Conservation (phyloP, 64 coral and sea anemone species). For the Actinia tenebrosa region DNA sequence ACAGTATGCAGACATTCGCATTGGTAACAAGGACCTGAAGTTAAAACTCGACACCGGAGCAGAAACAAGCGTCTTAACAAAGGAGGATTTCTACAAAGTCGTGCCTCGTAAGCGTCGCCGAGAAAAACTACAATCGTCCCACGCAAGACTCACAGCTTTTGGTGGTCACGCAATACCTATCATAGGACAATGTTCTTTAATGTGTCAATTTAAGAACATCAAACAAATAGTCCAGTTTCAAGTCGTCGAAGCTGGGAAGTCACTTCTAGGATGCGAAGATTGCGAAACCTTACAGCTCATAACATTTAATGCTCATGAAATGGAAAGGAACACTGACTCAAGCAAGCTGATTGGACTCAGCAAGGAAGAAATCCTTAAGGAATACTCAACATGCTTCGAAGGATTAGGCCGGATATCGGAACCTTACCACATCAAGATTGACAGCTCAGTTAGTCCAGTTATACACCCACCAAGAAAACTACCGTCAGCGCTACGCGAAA, state of each 20-base stretch:
- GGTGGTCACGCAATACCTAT: background rate
- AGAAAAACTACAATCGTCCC: background rate
- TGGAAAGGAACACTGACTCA: background rate
- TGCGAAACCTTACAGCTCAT: background rate
- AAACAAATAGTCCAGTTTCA: background rate
- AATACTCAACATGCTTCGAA: background rate
- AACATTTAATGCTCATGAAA: background rate
- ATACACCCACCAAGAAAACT: constrained; percentile 20
- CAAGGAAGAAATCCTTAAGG: background rate
- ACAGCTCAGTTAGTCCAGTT: background rate
- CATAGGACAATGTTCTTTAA: background rate
- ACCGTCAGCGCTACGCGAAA: background rate
- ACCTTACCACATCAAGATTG: background rate
- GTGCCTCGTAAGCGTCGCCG: background rate
- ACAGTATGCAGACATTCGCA: background rate
- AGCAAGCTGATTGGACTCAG: background rate
- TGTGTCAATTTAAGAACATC: background rate
- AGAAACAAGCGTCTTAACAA: background rate
- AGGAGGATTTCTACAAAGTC: background rate
- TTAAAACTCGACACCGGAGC: background rate
- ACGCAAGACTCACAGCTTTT: background rate
- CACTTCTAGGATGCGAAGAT: background rate
- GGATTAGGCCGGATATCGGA: background rate
- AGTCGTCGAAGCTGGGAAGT: too few species aligned
- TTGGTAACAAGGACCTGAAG: background rate